Evolutionary conservation across 2,113 vertebrate species (phyloP), one percentile per base, ranked within the genome.

Genomic region (Electrona antarctica): DNA sequence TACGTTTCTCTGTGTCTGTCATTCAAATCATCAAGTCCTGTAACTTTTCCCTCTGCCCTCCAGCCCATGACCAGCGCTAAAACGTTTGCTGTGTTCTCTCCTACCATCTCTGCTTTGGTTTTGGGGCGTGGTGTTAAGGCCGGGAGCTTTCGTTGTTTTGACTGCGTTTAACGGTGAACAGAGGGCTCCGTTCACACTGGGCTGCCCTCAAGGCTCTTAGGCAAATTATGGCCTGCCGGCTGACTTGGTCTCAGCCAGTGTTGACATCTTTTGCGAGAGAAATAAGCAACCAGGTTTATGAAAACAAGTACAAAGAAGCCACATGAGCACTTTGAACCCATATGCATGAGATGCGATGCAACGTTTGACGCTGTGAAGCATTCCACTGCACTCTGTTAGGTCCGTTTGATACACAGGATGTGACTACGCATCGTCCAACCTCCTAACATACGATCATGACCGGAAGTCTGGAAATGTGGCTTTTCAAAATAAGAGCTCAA

Each of bases 141-240:
- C 29, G 56, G 52, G 50, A 73, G 72, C 60, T 8, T 10, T 6
- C 71, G 82, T 54, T 85, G 78, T 84, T 86, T 80, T 69, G 60
- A 79, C 69, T 66, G 56, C 13, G 52, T 79, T 85, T 74, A 64
- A 74, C 73, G 55, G 51, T 28, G 73, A 86, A 91, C 88, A 91
- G 80, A 89, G 86, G 56, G 49, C 78, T 66, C 9, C 77, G 86
- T 91, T 91, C 85, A 91, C 85, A 15, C 15, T 2, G 45, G 61
- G 15, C 7, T 4, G 15, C 15, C 14, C 41, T 61, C 61, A 2
- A 49, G 49, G 3, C 14, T 9, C 6, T 46, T 51, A 58, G 66
- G 14, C 4, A n/a, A 54, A 49, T n/a, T n/a, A n/a, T 8, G 14
- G 55, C 3, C 8, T 13, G 1, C 12, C 12, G 55, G 15, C 59